A percentile compares a stretch with the other conserved stretches of the same genome.
Evolutionary conservation across 2,113 vertebrate genomes (phyloP).

Genomic region (Misgurnus anguillicaudatus): DNA sequence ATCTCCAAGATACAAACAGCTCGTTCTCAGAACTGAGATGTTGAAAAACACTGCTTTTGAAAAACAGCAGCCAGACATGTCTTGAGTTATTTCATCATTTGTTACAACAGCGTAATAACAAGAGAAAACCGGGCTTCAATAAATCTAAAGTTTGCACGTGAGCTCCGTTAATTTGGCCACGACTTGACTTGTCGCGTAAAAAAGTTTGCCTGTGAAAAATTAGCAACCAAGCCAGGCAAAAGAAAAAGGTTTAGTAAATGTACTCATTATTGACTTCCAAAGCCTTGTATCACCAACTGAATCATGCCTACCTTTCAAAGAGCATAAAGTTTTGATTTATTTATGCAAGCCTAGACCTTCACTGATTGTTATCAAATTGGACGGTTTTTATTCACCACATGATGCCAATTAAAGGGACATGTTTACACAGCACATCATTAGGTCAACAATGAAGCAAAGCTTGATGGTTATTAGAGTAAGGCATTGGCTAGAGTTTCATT

Average conservation of each 20-base stretch:
- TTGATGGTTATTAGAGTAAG: conserved; percentile 30
- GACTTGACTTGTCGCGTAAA: conserved; percentile 32
- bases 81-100: conserved; percentile 35
- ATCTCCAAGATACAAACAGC: conserved; percentile 36
- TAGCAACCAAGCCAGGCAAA: not conserved
- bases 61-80: conserved; percentile 34
- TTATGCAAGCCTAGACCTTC: not conserved
- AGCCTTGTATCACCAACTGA: not conserved
- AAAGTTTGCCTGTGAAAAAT: conserved; percentile 24
- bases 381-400: not conserved
- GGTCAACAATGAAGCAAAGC: conserved; percentile 14
- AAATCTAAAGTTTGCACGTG: conserved; percentile 14
- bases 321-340: not conserved
- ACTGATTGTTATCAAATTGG: not conserved
- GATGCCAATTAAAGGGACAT: not conserved
- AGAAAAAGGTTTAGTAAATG: conserved; percentile 24
- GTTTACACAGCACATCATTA: not conserved
- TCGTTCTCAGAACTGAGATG: conserved; percentile 31
- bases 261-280: conserved; percentile 16
- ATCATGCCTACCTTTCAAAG: not conserved
- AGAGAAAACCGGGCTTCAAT: conserved; percentile 1
- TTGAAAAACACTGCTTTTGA: conserved; percentile 29
- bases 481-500: conserved; percentile 17
- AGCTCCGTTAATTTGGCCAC: conserved; percentile 10
- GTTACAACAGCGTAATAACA: conserved; percentile 27